These are phyloP conservation scores for Charanyca ferruginea DNA, from an alignment of 2,888 invertebrate species.

Conservation along the genomic window DNA sequence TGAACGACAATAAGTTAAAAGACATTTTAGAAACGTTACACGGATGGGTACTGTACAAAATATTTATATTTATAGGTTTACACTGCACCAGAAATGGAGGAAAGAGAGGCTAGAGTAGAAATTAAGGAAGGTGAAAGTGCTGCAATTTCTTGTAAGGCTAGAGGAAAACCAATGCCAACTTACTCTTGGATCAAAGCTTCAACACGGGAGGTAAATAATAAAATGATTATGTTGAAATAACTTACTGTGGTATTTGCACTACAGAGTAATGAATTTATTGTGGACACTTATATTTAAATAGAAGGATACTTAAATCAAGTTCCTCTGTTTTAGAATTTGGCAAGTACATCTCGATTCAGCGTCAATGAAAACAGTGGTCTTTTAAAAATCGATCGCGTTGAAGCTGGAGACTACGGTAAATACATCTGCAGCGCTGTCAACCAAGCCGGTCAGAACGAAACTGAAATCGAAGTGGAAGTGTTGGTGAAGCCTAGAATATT, in stretches of 20 bases:
- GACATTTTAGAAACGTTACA: neutral
- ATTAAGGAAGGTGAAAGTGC: slow-evolving; percentile 96
- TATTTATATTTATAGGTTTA: slow-evolving; percentile 90
- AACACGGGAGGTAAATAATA: slow-evolving; percentile 89
- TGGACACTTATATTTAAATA: neutral
- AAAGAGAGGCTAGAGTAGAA: slow-evolving; percentile 91
- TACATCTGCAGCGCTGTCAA: slow-evolving; percentile 96
- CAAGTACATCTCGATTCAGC: slow-evolving; percentile 91
- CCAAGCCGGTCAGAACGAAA: slow-evolving; percentile 93
- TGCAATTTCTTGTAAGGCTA: slow-evolving; percentile 94
- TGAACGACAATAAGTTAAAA: neutral
- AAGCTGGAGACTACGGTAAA: slow-evolving; percentile 94
- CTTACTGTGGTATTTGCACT: no score
- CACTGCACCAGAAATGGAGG: slow-evolving; percentile 94
- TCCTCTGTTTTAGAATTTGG: slow-evolving; percentile 91
- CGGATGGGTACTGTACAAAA: neutral
- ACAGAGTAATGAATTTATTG: neutral
- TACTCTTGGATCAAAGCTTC: slow-evolving; percentile 96
- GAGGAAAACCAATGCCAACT: slow-evolving; percentile 96
- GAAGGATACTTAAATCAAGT: neutral
- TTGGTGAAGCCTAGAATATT: slow-evolving; percentile 95
- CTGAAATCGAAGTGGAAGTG: slow-evolving; percentile 93
- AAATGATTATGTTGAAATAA: neutral
- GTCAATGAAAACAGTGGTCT: slow-evolving; percentile 94
- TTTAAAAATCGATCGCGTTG: slow-evolving; percentile 94